phyloP scores from a whole-genome alignment of 35 echinoderm and acorn worm species.

The Ophioderma brevispina region DNA sequence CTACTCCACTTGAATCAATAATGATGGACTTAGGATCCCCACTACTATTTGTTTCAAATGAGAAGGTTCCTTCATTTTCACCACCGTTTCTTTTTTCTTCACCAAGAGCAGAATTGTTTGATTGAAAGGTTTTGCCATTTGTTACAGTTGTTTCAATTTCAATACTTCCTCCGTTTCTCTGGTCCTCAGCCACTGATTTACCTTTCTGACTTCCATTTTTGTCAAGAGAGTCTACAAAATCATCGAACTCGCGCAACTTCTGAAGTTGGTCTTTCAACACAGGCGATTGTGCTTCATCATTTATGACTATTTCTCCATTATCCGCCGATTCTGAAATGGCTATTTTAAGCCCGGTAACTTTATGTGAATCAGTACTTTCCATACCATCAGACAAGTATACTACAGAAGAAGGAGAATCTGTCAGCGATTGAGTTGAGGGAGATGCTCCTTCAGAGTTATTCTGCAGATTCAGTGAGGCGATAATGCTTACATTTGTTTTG shows the following conservation, averaged over 20 bases:
- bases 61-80: background rate
- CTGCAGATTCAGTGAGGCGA: too few relatives aligned
- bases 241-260: background rate
- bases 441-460: too few relatives aligned
- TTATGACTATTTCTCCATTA: background rate
- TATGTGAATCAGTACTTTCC: background rate
- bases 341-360: background rate
- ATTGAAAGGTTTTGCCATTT: background rate
- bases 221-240: background rate
- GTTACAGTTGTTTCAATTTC: background rate
- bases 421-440: too few relatives aligned
- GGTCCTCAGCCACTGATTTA: too few relatives aligned
- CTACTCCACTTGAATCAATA: background rate
- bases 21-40: background rate
- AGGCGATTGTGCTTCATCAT: background rate
- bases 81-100: background rate
- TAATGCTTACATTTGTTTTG: too few relatives aligned
- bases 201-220: background rate
- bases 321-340: background rate
- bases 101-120: background rate
- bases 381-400: too few relatives aligned
- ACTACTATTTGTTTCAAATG: background rate
- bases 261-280: background rate
- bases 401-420: too few relatives aligned
- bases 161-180: too few relatives aligned